Base-by-base conservation (phyloP, 2,113 vertebrate species). In the Aptenodytes patagonicus region DNA sequence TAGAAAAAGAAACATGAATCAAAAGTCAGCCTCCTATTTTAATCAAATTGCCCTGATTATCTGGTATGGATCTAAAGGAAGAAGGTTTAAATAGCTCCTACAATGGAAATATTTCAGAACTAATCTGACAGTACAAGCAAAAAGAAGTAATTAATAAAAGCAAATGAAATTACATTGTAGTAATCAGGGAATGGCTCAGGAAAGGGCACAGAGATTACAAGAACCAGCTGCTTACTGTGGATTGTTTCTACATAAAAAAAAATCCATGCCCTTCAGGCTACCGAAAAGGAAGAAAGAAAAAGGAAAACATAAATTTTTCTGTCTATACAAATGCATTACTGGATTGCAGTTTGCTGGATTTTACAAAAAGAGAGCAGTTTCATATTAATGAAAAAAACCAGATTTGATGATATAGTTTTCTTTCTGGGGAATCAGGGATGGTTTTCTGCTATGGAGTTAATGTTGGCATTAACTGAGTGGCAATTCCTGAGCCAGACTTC, bases 101-200 rank as follows among this genome's bases (percentile, higher is more conserved):
- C 72, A 55, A 69, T 57, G 17, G 34, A 93, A 80, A 60, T 95
- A 90, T 93, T 96, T 98, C 91, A 92, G 70, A 95, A 83, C 95
- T 96, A 95, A 91, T 87, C 61, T 97, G 95, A 95, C 76, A 94
- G 58, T 80, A 80, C 57, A 83, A 85, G 64, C 46, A 93, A 87
- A 97, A 96, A 91, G 19, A 78, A 60, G n/a, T 70, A 93, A 90
- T 91, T 62, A 96, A 97, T 93, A 92, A 96, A 94, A 97, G 73
- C 49, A 96, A 97, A 97, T 93, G 44, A 94, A 97, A 96, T 96
- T 96, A 87, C 31, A 84, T 52, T 65, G 52, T 77, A 49, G 25
- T 87, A 88, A 95, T 87, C 29, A 93, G 77, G 57, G 84, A 96
- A 89, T 16, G 44, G 54, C 47, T 92, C 47, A 47, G 66, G 28